Percentiles rank a stretch among this genome's conserved stretches.
Evolutionary conservation across 2,113 vertebrate species (phyloP).

Genomic region (Bostrychus sinensis): DNA sequence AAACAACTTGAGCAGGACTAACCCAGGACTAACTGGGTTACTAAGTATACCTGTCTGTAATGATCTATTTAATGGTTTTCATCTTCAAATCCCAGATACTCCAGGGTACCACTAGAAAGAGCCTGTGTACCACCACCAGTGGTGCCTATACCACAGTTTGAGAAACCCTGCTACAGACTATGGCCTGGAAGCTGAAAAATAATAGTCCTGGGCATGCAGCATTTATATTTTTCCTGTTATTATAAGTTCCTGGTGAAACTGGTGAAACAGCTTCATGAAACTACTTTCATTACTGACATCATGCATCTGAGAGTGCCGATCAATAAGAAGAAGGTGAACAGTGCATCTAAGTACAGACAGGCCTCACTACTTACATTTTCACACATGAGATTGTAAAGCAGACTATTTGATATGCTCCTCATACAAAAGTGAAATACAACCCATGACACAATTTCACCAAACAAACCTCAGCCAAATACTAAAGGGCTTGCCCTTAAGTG

Average conservation of each 20-base stretch:
- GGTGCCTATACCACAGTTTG: background rate
- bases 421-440: background rate
- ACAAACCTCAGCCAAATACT: conserved; percentile 6
- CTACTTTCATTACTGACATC: conserved; percentile 28
- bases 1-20: too few relatives aligned
- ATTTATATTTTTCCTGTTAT: background rate
- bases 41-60: too few relatives aligned
- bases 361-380: conserved; percentile 5
- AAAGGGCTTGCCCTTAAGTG: conserved; percentile 8
- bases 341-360: conserved; percentile 17
- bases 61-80: too few relatives aligned
- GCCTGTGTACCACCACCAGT: too few relatives aligned
- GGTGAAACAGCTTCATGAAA: conserved; percentile 39
- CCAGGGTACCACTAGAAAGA: too few relatives aligned
- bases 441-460: background rate
- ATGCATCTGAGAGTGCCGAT: conserved; percentile 29
- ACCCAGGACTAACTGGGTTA: too few relatives aligned
- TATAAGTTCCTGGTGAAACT: conserved; percentile 28
- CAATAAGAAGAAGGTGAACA: conserved; percentile 33
- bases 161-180: background rate
- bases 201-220: background rate
- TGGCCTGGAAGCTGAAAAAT: background rate
- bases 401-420: background rate
- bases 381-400: background rate
- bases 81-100: too few relatives aligned